Evolutionary conservation across 2,113 vertebrate genomes (phyloP), one percentile per base, ranked within the genome.

Genomic region (Spermophilus dauricus): DNA sequence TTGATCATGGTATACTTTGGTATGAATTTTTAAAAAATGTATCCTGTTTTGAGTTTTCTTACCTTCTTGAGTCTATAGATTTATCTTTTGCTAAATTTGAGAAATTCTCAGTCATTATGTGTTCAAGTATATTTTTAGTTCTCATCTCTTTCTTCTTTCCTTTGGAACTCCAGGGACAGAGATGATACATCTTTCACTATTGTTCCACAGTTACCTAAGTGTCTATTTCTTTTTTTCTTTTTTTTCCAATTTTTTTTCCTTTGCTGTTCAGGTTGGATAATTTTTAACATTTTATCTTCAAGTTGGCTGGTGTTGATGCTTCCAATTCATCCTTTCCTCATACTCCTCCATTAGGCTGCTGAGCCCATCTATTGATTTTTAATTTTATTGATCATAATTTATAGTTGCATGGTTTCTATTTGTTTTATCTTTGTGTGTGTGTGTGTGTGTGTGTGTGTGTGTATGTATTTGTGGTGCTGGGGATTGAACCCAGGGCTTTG

Each of bases 251-350:
- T 67, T 48, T 61, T 82, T 87, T 8, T 39, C n/a, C n/a, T n/a
- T 1, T 58, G 34, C 34, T 69, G 37, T 73, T 94, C 58, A 82
- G 51, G 37, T 39, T 75, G 30, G 39, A 53, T 91, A 51, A 45
- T 83, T 91, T 93, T 72, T 89, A 53, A 86, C 28, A 8, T 81
- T 84, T 67, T 89, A 39, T 18, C 24, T 92, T 65, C 45, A 72
- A 32, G 12, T 67, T 87, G 51, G 56, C 10, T 77, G 17, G 9
- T 61, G 30, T 42, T 30, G n/a, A 53, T 14, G 53, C 45, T 56
- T 70, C 18, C 26, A 24, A 11, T 70, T 37, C 16, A n/a, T 72
- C 45, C 1, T 86, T 81, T 53, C 8, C 32, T 90, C 22, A 56
- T 5, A 30, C 3, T 16, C 4, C 17, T 70, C 20, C 17, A 45